Conservation (phyloP, 1,140 invertebrate species). For the Rhynchophorus ferrugineus region DNA sequence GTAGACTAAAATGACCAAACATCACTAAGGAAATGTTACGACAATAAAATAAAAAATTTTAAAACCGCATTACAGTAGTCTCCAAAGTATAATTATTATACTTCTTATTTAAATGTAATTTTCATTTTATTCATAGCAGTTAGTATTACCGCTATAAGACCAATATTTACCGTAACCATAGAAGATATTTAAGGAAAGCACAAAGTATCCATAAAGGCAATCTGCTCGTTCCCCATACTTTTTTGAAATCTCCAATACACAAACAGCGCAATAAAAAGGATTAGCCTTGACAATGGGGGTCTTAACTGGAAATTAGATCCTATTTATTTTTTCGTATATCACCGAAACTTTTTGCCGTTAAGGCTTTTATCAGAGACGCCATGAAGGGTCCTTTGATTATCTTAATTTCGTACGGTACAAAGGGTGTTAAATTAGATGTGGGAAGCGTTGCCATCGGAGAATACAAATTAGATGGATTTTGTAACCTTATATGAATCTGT, state of each 20-base stretch:
- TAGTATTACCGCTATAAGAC: no score
- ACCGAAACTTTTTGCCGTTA: slow-evolving; percentile 3
- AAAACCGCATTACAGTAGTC: no score
- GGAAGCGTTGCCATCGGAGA: neutral
- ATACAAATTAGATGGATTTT: slow-evolving; percentile 9
- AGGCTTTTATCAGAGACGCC: slow-evolving; percentile 9
- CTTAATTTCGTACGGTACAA: slow-evolving; percentile 10
- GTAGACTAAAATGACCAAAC: no score
- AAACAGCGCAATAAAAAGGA: slow-evolving; percentile 11
- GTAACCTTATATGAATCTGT: neutral
- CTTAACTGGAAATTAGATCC: slow-evolving; percentile 9
- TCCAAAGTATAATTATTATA: no score
- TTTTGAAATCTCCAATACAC: neutral
- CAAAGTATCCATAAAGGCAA: no score
- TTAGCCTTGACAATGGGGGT: slow-evolving; percentile 6
- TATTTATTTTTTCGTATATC: slow-evolving; percentile 11
- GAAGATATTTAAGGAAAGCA: no score
- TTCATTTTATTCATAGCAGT: no score
- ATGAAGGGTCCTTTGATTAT: slow-evolving; percentile 9
- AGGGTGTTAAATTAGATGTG: slow-evolving; percentile 8
- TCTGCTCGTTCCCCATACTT: no score
- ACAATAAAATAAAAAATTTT: no score
- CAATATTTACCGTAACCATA: no score
- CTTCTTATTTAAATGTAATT: no score
- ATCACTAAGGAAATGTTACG: no score